Evolutionary conservation across 2,888 invertebrate species (phyloP).

Genomic region (Heliconius erato): DNA sequence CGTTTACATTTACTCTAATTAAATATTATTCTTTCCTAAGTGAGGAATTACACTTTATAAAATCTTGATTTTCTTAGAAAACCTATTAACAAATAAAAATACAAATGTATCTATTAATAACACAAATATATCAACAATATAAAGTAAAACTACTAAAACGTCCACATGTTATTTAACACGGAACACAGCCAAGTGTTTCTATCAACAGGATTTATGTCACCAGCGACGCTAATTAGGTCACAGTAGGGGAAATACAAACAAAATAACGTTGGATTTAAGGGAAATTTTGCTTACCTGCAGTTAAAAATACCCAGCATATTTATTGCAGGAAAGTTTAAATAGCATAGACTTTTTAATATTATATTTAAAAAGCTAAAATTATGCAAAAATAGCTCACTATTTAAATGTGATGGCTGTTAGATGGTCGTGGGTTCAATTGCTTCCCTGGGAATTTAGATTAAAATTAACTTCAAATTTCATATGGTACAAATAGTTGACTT

Average conservation of each 20-base stretch:
- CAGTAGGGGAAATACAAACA: constrained; percentile 11
- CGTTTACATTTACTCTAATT: no score
- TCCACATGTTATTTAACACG: constrained; percentile 6
- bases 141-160: neutral
- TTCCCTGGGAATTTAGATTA: no score
- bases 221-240: constrained; percentile 28
- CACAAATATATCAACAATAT: neutral
- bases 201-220: constrained; percentile 28
- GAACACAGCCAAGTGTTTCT: constrained; percentile 15
- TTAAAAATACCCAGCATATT: constrained; percentile 1
- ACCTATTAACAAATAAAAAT: no score
- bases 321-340: constrained; percentile 3
- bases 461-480: no score
- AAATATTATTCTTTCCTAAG: no score
- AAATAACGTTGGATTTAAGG: constrained; percentile 28
- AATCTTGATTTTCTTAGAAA: no score
- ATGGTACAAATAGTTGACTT: no score
- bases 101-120: no score
- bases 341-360: neutral
- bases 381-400: neutral
- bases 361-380: neutral
- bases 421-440: no score
- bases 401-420: neutral
- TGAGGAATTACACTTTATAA: no score
- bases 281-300: constrained; percentile 11